Percentiles rank a stretch among this genome's conserved stretches.
phyloP scores from a whole-genome alignment of 2,888 invertebrate species.

The Ennomos erosarius region DNA sequence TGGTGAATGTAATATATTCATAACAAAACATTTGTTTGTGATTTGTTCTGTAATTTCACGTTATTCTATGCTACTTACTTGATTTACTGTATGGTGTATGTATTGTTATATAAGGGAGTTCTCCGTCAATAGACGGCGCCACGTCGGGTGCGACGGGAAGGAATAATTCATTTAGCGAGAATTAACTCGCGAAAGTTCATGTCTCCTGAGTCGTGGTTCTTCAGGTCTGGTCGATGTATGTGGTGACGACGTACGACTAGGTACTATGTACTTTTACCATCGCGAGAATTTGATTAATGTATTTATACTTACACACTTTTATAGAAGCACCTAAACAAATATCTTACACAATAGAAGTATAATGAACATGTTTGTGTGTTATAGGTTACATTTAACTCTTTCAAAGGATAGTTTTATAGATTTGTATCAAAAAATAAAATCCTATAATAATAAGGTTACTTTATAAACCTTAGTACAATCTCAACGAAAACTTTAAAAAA shows the following conservation, averaged over 20 bases:
- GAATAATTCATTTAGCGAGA: constrained; percentile 81
- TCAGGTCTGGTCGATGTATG: constrained; percentile 38
- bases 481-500: not conserved
- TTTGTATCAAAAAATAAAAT: no score
- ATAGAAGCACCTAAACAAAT: no score
- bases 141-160: constrained; percentile 62
- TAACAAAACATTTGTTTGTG: no score
- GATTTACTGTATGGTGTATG: not conserved
- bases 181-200: constrained; percentile 67
- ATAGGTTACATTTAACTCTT: no score
- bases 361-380: no score
- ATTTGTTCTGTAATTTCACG: not conserved
- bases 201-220: constrained; percentile 57
- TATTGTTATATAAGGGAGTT: constrained; percentile 58
- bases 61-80: not conserved
- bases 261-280: not conserved
- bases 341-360: no score
- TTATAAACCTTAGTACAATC: no score
- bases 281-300: not conserved
- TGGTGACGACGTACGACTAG: constrained; percentile 15
- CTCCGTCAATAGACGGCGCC: constrained; percentile 79
- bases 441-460: no score
- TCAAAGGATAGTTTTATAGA: no score
- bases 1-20: no score
- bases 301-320: no score